These are phyloP conservation scores for Luperina testacea DNA, from an alignment of 2,888 invertebrate genomes.

Conservation along the genomic window DNA sequence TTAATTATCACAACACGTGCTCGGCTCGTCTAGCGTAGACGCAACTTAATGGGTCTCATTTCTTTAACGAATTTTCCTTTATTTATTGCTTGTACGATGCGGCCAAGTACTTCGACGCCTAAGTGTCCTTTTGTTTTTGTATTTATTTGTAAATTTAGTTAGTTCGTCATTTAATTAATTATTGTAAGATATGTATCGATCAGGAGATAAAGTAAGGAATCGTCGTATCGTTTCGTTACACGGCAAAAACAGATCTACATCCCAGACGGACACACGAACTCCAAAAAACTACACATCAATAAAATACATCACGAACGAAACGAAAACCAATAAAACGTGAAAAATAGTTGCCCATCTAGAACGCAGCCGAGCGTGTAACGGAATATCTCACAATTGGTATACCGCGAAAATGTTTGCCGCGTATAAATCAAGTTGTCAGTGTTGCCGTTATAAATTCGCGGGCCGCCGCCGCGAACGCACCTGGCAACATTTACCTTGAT, in stretches of 20 bases:
- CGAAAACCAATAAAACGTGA: conserved; percentile 83
- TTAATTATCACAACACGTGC: no score
- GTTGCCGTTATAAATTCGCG: conserved; percentile 87
- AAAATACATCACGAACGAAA: conserved; percentile 74
- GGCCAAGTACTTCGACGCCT: no score
- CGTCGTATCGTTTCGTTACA: not conserved
- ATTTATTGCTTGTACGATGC: no score
- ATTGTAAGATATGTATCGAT: not conserved
- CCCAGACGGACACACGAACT: conserved; percentile 29
- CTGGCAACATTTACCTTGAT: conserved; percentile 88
- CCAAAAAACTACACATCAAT: conserved; percentile 59
- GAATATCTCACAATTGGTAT: conserved; percentile 80
- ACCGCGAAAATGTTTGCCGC: conserved; percentile 79
- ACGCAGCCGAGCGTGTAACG: conserved; percentile 77
- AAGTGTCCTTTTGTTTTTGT: no score
- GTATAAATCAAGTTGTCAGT: conserved; percentile 88
- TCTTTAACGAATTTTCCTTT: no score
- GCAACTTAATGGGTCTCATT: no score
- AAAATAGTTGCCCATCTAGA: conserved; percentile 79
- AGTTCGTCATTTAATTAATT: no score
- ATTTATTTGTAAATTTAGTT: no score
- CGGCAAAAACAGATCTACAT: conserved; percentile 13
- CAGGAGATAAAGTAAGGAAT: not conserved
- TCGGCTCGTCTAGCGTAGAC: no score
- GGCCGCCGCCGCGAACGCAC: conserved; percentile 82